Conservation (phyloP, 2,888 invertebrate species). For the Polydrusus pterygomalis region DNA sequence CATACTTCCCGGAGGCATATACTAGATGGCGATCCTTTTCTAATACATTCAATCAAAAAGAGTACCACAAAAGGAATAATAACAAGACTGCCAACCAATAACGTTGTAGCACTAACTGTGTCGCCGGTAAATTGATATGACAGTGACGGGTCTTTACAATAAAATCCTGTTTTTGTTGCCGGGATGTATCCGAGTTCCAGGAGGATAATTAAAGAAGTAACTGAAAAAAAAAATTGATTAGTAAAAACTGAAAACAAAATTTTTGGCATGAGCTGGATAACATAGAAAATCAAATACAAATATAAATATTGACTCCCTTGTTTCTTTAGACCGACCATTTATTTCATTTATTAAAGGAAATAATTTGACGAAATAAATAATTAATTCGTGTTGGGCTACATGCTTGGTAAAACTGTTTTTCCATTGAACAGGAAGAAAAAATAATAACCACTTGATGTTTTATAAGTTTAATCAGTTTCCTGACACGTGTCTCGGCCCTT, state of each 20-base stretch:
- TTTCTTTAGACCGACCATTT: no score
- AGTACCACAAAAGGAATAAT: constrained; percentile 75
- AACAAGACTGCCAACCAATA: constrained; percentile 74
- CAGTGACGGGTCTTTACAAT: constrained; percentile 82
- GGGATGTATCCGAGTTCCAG: constrained; percentile 81
- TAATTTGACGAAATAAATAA: no score
- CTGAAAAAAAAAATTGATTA: constrained; percentile 72
- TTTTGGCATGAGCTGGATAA: no score
- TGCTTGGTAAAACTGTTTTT: no score
- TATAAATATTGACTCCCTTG: no score
- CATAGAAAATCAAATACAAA: no score
- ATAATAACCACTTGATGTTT: no score
- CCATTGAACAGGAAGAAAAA: no score
- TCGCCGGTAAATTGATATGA: constrained; percentile 81
- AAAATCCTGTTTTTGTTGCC: constrained; percentile 79
- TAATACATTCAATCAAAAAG: constrained; percentile 61
- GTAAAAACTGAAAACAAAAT: background rate
- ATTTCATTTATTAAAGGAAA: no score
- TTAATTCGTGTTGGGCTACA: no score
- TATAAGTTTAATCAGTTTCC: no score
- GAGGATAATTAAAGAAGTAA: constrained; percentile 75
- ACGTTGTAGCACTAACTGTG: constrained; percentile 76
- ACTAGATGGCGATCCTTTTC: constrained; percentile 69
- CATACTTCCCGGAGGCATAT: constrained; percentile 73
- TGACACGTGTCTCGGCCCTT: no score